Conservation (phyloP, 2,888 invertebrate species). For the Drosophila multiciliata region DNA sequence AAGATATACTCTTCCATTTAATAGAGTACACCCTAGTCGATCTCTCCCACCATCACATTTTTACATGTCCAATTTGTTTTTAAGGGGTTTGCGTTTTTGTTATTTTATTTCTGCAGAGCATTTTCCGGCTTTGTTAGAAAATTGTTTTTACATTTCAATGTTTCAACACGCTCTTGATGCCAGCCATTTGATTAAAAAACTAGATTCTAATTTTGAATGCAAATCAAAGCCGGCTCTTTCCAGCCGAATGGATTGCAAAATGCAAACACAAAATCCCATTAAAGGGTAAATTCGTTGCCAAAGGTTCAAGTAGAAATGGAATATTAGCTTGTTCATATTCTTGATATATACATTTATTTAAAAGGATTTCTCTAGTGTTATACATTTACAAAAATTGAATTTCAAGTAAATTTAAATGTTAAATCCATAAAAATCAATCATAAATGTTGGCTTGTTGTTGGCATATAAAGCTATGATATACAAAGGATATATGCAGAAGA, state of each 20-base stretch:
- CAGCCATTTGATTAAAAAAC: conserved; percentile 48
- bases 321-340: neutral
- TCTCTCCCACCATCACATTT: neutral
- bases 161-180: conserved; percentile 24
- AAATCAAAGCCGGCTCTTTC: conserved; percentile 29
- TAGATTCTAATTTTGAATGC: conserved; percentile 24
- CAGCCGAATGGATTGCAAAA: conserved; percentile 5
- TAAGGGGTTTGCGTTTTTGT: conserved; percentile 2
- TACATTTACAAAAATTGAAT: neutral
- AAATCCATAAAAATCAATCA: neutral
- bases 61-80: conserved; percentile 10
- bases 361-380: neutral
- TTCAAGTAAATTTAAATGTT: neutral
- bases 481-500: neutral
- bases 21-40: neutral
- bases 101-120: neutral
- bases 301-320: neutral
- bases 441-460: neutral
- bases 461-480: neutral
- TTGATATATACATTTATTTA: neutral
- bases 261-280: neutral
- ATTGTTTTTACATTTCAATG: conserved; percentile 42
- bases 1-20: neutral
- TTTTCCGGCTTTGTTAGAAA: conserved; percentile 32
- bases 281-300: neutral